These are phyloP conservation scores for Dasysyrphus albostriatus DNA, from an alignment of 2,888 invertebrate genomes.

Conservation along the genomic window DNA sequence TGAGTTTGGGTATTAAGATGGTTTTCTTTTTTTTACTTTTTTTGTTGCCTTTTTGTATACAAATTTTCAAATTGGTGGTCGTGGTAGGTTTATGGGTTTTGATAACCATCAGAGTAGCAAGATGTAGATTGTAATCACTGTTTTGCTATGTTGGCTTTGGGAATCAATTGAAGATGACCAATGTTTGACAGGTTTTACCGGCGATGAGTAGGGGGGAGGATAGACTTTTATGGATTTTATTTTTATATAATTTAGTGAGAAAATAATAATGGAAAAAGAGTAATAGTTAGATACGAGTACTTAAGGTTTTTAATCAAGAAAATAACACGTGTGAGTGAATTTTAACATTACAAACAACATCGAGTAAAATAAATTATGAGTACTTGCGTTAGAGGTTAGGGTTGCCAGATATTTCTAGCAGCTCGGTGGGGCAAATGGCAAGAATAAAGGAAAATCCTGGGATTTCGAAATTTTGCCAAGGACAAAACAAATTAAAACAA, in stretches of 20 bases:
- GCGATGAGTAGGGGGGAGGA: not conserved
- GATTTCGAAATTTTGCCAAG: too few relatives aligned
- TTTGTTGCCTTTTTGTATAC: conserved; percentile 2
- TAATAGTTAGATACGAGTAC: too few relatives aligned
- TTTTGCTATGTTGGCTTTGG: not conserved
- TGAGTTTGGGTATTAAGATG: conserved; percentile 3
- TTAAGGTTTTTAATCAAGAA: too few relatives aligned
- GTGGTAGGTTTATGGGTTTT: conserved; percentile 14
- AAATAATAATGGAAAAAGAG: too few relatives aligned
- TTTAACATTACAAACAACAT: too few relatives aligned
- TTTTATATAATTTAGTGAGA: not conserved
- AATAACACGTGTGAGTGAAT: too few relatives aligned
- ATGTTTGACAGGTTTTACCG: not conserved
- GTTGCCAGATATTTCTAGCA: too few relatives aligned
- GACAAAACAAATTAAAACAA: too few relatives aligned
- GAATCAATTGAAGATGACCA: conserved; percentile 33
- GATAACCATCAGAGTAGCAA: not conserved
- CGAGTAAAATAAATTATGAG: too few relatives aligned
- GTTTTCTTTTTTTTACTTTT: not conserved
- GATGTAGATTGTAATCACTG: not conserved
- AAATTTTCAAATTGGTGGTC: not conserved
- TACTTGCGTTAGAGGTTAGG: too few relatives aligned
- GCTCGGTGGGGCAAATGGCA: too few relatives aligned
- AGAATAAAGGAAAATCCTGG: too few relatives aligned
- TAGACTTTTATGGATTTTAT: not conserved